Base-by-base conservation (phyloP, 35 echinoderm and acorn worm genomes). In the Amphiura filiformis region DNA sequence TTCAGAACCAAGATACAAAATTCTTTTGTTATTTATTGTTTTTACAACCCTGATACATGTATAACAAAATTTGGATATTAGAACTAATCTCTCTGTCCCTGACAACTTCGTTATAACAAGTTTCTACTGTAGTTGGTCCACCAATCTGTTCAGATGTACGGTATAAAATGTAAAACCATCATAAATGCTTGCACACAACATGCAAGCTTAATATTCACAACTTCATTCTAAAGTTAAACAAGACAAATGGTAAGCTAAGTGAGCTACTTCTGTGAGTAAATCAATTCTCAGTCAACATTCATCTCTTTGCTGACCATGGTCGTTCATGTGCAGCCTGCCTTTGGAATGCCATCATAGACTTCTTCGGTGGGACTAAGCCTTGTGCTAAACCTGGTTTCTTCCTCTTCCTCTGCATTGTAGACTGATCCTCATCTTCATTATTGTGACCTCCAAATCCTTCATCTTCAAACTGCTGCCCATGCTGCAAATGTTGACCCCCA, bases 331-430 rank as follows among this genome's bases (percentile, higher is more conserved):
- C 56, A 31, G 32, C 42, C 36, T 81, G 79, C 57, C 75, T 82
- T 30, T 81, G 1, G 32, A 61, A 89, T 31, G 44, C 37, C 75
- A 49, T 70, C 87, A 82, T 81, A 4, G 80, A 78, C 75, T 90
- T 90, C 61, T 90, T 90, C 37, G 88, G 70, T 0, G 88, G 80
- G 18, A 44, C 47, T 9, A 90, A 39, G 0, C 34, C 76, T 42
- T 44, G 56, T 28, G 80, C 82, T 28, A 90, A 35, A 20, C 88
- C 88, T 38, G 88, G 77, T 39, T 52, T 82, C 49, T 90, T 90
- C 52, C 88, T 49, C 38, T 90, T 90, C 38, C 34, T 13, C 38
- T 82, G 31, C 80, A n/a, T 56, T 13, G 9, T 18, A 34, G 11
- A 22, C 81, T 37, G n/a, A 37, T 13, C 70, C 13, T 89, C 80